These are phyloP conservation scores for Chymomyza procnemis DNA, from an alignment of 2,888 invertebrate genomes.

Conservation along the genomic window DNA sequence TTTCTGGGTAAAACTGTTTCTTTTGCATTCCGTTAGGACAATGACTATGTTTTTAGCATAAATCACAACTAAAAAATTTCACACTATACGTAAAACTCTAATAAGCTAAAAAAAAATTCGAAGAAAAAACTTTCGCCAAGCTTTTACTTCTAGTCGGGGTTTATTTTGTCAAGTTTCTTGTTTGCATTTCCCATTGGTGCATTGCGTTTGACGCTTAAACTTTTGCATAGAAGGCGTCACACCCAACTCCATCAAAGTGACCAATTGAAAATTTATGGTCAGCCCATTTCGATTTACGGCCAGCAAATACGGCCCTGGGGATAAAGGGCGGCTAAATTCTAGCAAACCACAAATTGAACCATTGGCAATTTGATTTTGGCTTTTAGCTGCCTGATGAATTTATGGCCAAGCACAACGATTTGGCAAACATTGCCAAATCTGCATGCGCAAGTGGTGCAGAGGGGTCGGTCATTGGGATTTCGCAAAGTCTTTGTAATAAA, in stretches of 20 bases:
- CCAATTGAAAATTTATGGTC: conserved; percentile 69
- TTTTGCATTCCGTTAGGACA: too few relatives aligned
- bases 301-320: conserved; percentile 59
- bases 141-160: too few relatives aligned
- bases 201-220: not conserved
- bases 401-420: conserved; percentile 48
- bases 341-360: conserved; percentile 65
- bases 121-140: too few relatives aligned
- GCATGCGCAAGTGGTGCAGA: not conserved
- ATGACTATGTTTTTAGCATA: too few relatives aligned
- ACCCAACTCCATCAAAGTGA: conserved; percentile 33
- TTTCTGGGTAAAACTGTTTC: too few relatives aligned
- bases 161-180: not conserved
- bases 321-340: conserved; percentile 48
- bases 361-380: conserved; percentile 63
- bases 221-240: conserved; percentile 1
- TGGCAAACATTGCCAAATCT: conserved; percentile 13
- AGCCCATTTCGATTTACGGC: conserved; percentile 69
- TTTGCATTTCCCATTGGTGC: not conserved
- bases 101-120: not conserved
- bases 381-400: conserved; percentile 57
- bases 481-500: not conserved
- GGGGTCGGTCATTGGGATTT: not conserved
- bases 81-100: not conserved
- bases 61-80: too few relatives aligned